Conservation (phyloP, 2,113 vertebrate species). For the Malurus elegans region DNA sequence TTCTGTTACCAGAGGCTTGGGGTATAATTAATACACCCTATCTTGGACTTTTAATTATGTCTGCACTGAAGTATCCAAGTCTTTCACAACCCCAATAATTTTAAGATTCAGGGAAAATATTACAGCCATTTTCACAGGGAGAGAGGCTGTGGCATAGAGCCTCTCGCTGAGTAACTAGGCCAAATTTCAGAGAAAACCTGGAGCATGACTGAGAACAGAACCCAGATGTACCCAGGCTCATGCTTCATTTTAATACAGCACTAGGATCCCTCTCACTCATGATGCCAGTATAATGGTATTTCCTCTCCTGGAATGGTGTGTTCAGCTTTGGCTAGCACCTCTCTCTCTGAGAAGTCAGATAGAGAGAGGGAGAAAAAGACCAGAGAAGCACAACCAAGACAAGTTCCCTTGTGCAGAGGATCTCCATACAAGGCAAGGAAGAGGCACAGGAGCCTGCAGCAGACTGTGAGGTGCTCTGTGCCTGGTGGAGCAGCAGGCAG, state of each 20-base stretch:
- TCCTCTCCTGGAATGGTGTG: conserved; percentile 50
- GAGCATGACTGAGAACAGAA: conserved; percentile 19
- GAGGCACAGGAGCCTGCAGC: neutral
- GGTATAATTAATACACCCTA: conserved; percentile 19
- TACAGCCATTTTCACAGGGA: neutral
- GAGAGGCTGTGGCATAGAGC: neutral
- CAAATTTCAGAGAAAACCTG: conserved; percentile 16
- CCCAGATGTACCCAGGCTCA: conserved; percentile 34
- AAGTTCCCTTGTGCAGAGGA: neutral
- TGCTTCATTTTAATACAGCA: conserved; percentile 23
- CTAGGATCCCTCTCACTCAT: conserved; percentile 6
- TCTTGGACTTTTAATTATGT: conserved; percentile 43
- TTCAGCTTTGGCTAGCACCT: neutral
- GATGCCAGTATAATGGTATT: conserved; percentile 65
- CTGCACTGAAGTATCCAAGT: neutral
- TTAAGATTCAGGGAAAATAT: conserved; percentile 3
- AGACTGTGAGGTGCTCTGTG: neutral
- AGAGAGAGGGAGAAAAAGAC: conserved; percentile 1
- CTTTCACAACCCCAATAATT: conserved; percentile 5
- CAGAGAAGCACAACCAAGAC: conserved; percentile 7
- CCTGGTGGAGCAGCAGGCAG: neutral
- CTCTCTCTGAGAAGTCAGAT: neutral
- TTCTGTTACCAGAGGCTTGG: neutral
- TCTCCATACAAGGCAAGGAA: conserved; percentile 38
- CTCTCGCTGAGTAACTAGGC: neutral